These are phyloP conservation scores for Polia nebulosa DNA, from an alignment of 2,888 invertebrate species.

Conservation along the genomic window DNA sequence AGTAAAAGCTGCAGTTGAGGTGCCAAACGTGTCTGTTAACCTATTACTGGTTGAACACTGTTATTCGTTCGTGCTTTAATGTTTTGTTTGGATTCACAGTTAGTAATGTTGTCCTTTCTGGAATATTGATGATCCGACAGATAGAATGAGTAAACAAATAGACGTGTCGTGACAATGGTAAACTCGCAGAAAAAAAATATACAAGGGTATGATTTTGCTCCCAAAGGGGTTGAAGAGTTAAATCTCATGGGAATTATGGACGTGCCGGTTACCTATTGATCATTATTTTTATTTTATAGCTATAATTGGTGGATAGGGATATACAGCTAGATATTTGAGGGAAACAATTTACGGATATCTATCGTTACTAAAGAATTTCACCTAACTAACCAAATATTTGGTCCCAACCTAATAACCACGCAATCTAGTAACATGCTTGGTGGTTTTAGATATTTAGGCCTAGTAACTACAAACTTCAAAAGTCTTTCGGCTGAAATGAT, in stretches of 20 bases:
- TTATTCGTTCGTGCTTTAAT: neutral
- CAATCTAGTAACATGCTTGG: too few species aligned
- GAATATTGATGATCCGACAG: neutral
- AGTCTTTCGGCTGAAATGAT: too few species aligned
- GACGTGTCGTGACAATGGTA: neutral
- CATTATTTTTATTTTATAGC: neutral
- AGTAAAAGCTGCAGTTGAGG: constrained; percentile 32
- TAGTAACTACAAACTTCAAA: too few species aligned
- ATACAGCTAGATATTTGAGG: neutral
- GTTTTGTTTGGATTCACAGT: constrained; percentile 19
- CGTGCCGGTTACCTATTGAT: neutral
- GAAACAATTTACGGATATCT: too few species aligned
- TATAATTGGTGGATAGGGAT: too few species aligned
- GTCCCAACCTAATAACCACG: too few species aligned
- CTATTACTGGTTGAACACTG: neutral
- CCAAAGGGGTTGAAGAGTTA: neutral
- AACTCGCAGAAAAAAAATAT: neutral
- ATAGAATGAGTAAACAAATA: neutral
- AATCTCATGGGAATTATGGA: neutral
- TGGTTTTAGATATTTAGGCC: too few species aligned
- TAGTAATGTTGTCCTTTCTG: neutral
- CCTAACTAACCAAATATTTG: too few species aligned
- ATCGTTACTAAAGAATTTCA: too few species aligned
- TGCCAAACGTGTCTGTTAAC: constrained; percentile 10
- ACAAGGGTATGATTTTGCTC: neutral